These are phyloP conservation scores for Solen grandis DNA, from an alignment of 1,140 invertebrate species.

Conservation along the genomic window DNA sequence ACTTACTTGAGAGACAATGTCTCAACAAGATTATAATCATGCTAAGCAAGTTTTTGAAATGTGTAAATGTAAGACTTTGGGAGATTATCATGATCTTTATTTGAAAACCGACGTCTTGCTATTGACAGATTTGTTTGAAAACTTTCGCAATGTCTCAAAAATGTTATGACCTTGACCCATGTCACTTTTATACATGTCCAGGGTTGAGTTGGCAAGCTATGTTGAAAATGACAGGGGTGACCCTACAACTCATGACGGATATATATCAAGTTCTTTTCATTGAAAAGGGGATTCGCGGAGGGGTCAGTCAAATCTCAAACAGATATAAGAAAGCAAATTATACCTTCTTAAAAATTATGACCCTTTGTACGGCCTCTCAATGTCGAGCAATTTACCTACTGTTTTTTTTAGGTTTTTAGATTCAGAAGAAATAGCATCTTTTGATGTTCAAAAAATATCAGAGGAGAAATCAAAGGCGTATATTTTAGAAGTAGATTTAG, in stretches of 20 bases:
- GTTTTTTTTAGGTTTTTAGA: slow-evolving; percentile 64
- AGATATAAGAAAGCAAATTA: slow-evolving; percentile 54
- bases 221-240: slow-evolving; percentile 63
- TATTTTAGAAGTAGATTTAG: slow-evolving; percentile 82
- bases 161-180: slow-evolving; percentile 48
- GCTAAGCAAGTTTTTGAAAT: slow-evolving; percentile 22
- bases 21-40: slow-evolving; percentile 44
- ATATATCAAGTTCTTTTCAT: slow-evolving; percentile 52
- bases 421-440: slow-evolving; percentile 63
- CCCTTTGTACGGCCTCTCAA: slow-evolving; percentile 67
- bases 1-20: slow-evolving; percentile 32
- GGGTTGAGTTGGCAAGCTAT: slow-evolving; percentile 63
- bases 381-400: slow-evolving; percentile 60
- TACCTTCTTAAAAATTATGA: slow-evolving; percentile 37
- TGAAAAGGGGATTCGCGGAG: slow-evolving; percentile 44
- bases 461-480: slow-evolving; percentile 81
- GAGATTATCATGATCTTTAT: slow-evolving; percentile 54
- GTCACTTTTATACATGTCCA: slow-evolving; percentile 50
- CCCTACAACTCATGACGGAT: slow-evolving; percentile 47
- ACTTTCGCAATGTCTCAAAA: slow-evolving; percentile 27
- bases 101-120: slow-evolving; percentile 39
- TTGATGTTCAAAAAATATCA: slow-evolving; percentile 74
- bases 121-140: slow-evolving; percentile 52
- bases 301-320: slow-evolving; percentile 49
- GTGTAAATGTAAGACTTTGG: slow-evolving; percentile 19